A percentile compares a stretch with the other conserved stretches of the same genome.
Conservation (phyloP, 2,888 invertebrate genomes). For the Drosophila flavopinicola region DNA sequence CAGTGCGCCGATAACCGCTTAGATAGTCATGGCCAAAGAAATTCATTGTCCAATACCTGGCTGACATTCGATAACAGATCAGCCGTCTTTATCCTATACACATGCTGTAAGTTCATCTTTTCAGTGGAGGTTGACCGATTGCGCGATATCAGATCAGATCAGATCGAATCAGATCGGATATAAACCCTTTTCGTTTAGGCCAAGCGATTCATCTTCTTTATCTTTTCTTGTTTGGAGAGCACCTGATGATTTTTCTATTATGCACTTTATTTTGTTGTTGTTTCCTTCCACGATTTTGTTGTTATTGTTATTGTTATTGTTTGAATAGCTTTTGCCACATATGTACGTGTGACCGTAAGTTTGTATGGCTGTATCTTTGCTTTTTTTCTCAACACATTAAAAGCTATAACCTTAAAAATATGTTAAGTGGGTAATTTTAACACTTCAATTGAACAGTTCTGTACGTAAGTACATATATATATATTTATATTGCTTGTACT, state of each 20-base stretch:
- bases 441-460: constrained; percentile 76
- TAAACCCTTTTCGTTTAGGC: neutral
- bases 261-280: constrained; percentile 1
- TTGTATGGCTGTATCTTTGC: constrained; percentile 10
- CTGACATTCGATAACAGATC: constrained; percentile 31
- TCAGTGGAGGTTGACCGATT: constrained; percentile 3
- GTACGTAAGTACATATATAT: constrained; percentile 31
- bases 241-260: constrained; percentile 5
- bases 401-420: constrained; percentile 73
- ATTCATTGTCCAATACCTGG: constrained; percentile 78
- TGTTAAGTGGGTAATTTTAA: constrained; percentile 78
- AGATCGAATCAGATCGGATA: neutral
- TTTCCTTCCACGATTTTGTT: neutral
- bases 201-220: neutral
- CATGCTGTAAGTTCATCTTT: constrained; percentile 40
- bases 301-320: neutral
- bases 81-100: constrained; percentile 33
- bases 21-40: constrained; percentile 82
- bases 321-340: constrained; percentile 1
- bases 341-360: constrained; percentile 32
- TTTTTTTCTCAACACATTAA: constrained; percentile 57
- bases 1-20: constrained; percentile 80
- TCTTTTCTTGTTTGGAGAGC: neutral
- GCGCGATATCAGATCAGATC: neutral
- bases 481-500: constrained; percentile 8